Evolutionary conservation across 2,113 vertebrate genomes (phyloP).

Genomic region (Brachypodius melanocephalos): DNA sequence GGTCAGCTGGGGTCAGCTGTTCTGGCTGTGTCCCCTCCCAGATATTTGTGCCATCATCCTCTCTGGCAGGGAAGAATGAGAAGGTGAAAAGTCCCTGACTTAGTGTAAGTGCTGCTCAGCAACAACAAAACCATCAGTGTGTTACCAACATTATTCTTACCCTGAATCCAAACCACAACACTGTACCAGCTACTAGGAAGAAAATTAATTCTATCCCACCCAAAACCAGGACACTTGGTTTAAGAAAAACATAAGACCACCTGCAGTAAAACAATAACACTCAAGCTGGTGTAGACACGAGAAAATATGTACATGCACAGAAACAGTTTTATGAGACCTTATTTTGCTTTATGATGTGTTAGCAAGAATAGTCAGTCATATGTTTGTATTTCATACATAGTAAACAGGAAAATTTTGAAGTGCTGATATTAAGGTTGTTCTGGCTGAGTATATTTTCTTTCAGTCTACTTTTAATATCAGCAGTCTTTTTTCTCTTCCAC

Average conservation of each 20-base stretch:
- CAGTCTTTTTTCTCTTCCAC: background rate
- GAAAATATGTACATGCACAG: background rate
- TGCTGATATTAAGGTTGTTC: background rate
- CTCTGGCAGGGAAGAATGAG: background rate
- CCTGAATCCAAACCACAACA: background rate
- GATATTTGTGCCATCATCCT: background rate
- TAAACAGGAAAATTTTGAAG: background rate
- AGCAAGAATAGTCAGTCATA: background rate
- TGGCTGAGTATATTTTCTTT: background rate
- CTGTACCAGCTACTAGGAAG: background rate
- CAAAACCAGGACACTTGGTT: background rate
- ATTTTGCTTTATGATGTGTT: background rate
- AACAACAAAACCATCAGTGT: accelerated
- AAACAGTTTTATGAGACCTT: conserved; percentile 1
- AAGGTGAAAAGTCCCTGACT: background rate
- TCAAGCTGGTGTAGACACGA: background rate
- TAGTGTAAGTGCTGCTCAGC: background rate
- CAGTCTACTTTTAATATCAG: background rate
- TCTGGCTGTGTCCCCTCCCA: background rate
- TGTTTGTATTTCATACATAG: background rate
- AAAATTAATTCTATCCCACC: background rate
- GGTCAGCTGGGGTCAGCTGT: background rate
- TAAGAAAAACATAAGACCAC: conserved; percentile 1
- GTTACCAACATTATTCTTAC: background rate
- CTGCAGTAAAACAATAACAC: background rate